Base-by-base conservation (phyloP, 2,113 vertebrate species). In the Oncorhynchus keta region DNA sequence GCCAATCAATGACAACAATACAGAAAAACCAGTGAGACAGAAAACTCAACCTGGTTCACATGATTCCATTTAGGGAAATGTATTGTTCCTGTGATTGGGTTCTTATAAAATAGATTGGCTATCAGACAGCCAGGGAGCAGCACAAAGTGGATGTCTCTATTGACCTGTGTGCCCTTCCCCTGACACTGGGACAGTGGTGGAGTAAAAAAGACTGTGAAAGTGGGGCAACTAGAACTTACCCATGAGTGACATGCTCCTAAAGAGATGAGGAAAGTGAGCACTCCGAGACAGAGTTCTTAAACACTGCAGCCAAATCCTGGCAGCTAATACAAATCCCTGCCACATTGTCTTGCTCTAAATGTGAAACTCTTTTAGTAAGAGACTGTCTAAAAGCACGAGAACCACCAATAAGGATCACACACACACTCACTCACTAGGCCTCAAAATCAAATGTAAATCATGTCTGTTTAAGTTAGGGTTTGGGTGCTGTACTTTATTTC, bases 281-380 rank as follows among this genome's bases (percentile, higher is more conserved):
- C 61, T 83, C 45, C 11, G 70, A 78, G 74, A 82, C 76, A 74
- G 73, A 55, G 51, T 80, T 75, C 69, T 83, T 77, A 79, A 71
- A 75, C 61, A 62, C 61, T 6, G 61, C 81, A 76, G 79, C 74
- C 81, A 75, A 78, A 73, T 65, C 76, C 76, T 78, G 74, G 18
- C 72, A 73, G 79, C 82, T 71, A 68, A 65, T 14, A 79, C 79
- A 86, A 83, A 83, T 81, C 79, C 79, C 76, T 81, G 76, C 83
- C 74, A 85, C 76, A 83, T 79, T 81, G 76, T 76, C 79, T 72
- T 81, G 70, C 74, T 77, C 83, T 83, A 83, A 81, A 83, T 77
- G 79, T 73, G 9, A 45, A 45, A 45, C 39, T 45, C 9, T 45
- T 45, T 45, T 45, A 45, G 0, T 2, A 45, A 45, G 39, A 45